Percentiles rank a stretch among this genome's conserved stretches.
Evolutionary conservation across 2,888 invertebrate species (phyloP).

Genomic region (Athalia circularis): DNA sequence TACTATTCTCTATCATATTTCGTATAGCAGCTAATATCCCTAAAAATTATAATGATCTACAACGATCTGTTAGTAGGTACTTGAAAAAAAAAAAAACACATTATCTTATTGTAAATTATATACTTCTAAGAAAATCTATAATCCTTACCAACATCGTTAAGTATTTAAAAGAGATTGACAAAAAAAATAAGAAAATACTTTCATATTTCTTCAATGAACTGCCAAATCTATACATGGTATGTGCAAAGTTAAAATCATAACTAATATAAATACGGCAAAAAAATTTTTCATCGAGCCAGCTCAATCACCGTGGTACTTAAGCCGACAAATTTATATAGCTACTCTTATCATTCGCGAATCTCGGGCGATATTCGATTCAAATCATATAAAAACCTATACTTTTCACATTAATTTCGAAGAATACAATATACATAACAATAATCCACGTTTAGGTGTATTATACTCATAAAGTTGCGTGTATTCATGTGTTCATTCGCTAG

Average conservation of each 20-base stretch:
- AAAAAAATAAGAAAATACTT: background rate
- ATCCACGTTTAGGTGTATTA: no score
- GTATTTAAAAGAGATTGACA: background rate
- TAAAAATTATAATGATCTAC: conserved; percentile 13
- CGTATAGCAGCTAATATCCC: background rate
- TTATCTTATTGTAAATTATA: conserved; percentile 14
- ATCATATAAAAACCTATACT: no score
- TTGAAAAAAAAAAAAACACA: background rate
- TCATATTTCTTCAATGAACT: conserved; percentile 1
- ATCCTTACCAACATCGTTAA: conserved; percentile 6
- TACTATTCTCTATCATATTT: conserved; percentile 36
- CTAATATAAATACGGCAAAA: background rate
- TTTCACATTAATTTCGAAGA: no score
- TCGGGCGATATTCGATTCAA: no score
- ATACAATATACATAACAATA: no score
- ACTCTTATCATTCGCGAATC: no score
- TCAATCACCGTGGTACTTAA: no score
- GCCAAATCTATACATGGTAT: conserved; percentile 6
- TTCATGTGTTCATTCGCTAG: no score
- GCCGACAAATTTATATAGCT: no score
- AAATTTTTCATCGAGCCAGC: no score
- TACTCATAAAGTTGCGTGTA: no score
- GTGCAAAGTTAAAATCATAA: background rate
- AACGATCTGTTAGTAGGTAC: conserved; percentile 21
- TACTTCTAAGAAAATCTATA: conserved; percentile 11